Base-by-base conservation (phyloP, 1,140 invertebrate species). In the Leptinotarsa lineolata region DNA sequence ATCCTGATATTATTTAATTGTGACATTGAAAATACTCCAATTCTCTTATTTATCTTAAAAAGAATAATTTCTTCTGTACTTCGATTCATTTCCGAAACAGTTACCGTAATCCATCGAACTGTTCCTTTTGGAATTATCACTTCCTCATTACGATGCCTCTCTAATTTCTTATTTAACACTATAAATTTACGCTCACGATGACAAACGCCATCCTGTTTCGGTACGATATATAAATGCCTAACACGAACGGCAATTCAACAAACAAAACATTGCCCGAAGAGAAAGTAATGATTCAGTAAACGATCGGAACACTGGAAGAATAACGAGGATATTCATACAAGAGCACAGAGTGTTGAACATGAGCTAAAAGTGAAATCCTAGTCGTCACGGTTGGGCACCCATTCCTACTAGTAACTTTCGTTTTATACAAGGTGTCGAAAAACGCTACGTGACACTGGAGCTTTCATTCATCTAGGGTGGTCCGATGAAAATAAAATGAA, bases 361-460 rank as follows among this genome's bases (percentile, higher is more conserved):
- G 48, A 15, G 16, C 48, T 54, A 54, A 54, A 54, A 54, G 48
- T 54, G 48, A 54, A 54, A 54, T 54, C 48, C 15, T 54, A 15
- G 48, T 15, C 48, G 30, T 39, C 30, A 39, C 48, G 48, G 48
- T 54, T 54, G 48, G 15, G 48, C 6, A 54, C 48, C 5, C 48
- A n/a, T 54, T 54, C 2, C 48, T 54, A 54, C 48, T 54, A 54
- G 30, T 54, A 54, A 54, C 48, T 54, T 54, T 54, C 48, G 48
- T 16, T 54, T n/a, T 54, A 18, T 54, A n/a, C 48, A n/a, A 18
- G 48, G 48, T 54, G 48, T 54, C 48, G 48, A 54, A 54, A 54
- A 54, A 54, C n/a, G 30, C 30, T 39, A 39, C 30, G 30, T 39
- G 30, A 39, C 8, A 39, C 8, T 39, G 8, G 30, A 39, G 8